These are phyloP conservation scores for Nasonia longicornis DNA, from an alignment of 1,140 invertebrate genomes.

Conservation along the genomic window DNA sequence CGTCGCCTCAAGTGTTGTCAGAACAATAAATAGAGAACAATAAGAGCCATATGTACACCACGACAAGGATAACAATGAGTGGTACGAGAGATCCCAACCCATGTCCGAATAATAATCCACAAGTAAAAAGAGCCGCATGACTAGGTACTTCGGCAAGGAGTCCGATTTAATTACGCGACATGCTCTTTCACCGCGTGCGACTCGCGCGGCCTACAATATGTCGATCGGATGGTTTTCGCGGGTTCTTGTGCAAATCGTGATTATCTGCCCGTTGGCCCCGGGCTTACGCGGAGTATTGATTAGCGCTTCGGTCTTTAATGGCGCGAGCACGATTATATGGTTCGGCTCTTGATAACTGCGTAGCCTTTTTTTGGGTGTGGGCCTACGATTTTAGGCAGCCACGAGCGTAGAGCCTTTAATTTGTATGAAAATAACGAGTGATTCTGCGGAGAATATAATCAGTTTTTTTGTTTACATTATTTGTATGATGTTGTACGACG, in stretches of 20 bases:
- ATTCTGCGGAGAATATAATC: not conserved
- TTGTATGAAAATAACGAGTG: not conserved
- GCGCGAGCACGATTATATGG: not conserved
- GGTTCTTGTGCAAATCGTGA: not conserved
- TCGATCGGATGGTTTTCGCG: not conserved
- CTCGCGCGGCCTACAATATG: not conserved
- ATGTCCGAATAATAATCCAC: too few species aligned
- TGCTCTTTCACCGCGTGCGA: conserved; percentile 1
- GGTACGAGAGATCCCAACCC: not conserved
- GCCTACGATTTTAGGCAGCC: not conserved
- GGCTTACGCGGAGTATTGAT: not conserved
- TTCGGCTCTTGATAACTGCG: not conserved
- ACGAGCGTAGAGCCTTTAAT: too few species aligned
- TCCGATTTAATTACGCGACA: conserved; percentile 41
- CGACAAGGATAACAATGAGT: not conserved
- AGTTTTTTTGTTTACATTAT: not conserved
- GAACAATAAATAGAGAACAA: not conserved
- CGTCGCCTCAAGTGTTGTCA: not conserved
- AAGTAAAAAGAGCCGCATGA: not conserved
- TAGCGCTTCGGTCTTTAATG: not conserved
- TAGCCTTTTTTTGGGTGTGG: not conserved
- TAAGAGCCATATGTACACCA: too few species aligned
- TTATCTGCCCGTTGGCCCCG: not conserved
- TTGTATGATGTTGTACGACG: not conserved
- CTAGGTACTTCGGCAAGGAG: not conserved